These are phyloP conservation scores for Bombus superbus DNA, from an alignment of 1,140 invertebrate genomes.

Conservation along the genomic window DNA sequence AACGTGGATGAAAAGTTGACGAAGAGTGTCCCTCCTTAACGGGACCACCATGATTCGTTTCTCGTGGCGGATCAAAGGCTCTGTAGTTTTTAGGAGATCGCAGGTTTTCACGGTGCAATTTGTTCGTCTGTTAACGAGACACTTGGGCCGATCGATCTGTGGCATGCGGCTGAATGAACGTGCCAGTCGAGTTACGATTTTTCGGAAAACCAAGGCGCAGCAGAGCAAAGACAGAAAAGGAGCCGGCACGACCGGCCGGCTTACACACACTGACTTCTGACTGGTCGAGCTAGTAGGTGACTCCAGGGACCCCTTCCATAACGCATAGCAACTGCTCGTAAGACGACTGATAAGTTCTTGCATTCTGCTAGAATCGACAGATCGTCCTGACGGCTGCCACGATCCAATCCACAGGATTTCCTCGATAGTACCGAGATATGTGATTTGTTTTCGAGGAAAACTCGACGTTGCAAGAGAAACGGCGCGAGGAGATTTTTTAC, in stretches of 20 bases:
- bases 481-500: background rate
- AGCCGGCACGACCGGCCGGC: slow-evolving; percentile 67
- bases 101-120: background rate
- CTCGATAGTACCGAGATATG: background rate
- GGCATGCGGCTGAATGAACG: background rate
- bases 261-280: slow-evolving; percentile 70
- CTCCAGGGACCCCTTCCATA: slow-evolving; percentile 69
- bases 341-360: slow-evolving; percentile 66
- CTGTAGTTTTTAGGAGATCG: background rate
- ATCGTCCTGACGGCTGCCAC: slow-evolving; percentile 10
- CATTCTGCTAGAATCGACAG: slow-evolving; percentile 53
- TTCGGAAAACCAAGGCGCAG: slow-evolving; percentile 34
- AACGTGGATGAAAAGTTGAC: background rate
- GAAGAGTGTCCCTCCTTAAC: background rate
- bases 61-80: background rate
- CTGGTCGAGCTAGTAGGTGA: slow-evolving; percentile 70
- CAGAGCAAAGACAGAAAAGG: slow-evolving; percentile 53
- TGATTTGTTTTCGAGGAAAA: background rate
- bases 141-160: no score
- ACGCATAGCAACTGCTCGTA: slow-evolving; percentile 72
- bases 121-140: background rate
- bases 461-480: background rate
- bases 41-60: slow-evolving; percentile 2
- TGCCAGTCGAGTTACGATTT: slow-evolving; percentile 4
- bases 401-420: background rate